Conservation (phyloP, 2,888 invertebrate species). For the Cephus pygmeus region DNA sequence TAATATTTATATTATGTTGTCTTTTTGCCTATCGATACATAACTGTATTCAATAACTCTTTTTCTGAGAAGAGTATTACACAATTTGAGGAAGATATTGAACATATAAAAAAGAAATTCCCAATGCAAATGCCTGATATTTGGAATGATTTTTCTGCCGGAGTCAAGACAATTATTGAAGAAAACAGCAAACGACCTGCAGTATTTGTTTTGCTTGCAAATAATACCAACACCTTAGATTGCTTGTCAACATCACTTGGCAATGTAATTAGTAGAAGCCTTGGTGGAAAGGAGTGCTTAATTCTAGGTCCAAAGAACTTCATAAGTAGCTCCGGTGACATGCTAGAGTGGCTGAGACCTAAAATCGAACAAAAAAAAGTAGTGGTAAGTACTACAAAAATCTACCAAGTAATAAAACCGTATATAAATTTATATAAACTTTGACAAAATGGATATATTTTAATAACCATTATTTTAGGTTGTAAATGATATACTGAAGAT, state of each 20-base stretch:
- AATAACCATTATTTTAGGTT: slow-evolving; percentile 37
- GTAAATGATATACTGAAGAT: slow-evolving; percentile 51
- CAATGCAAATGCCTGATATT: slow-evolving; percentile 54
- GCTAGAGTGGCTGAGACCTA: slow-evolving; percentile 42
- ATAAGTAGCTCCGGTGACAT: slow-evolving; percentile 58
- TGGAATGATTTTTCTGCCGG: slow-evolving; percentile 59
- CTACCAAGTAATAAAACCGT: not conserved
- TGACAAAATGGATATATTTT: not conserved
- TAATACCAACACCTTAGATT: slow-evolving; percentile 40
- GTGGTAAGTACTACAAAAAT: slow-evolving; percentile 45
- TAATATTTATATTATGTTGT: rapidly evolving
- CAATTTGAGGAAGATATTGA: not conserved
- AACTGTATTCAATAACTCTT: not conserved
- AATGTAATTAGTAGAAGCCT: slow-evolving; percentile 52
- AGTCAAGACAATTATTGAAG: slow-evolving; percentile 49
- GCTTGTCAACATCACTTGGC: slow-evolving; percentile 58
- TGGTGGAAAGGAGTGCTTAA: slow-evolving; percentile 38
- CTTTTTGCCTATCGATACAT: rapidly evolving
- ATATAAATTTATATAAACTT: not conserved
- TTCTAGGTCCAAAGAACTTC: slow-evolving; percentile 61
- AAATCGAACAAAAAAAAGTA: slow-evolving; percentile 38
- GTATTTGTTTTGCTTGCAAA: slow-evolving; percentile 64
- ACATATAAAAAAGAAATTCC: slow-evolving; percentile 36
- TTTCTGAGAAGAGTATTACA: not conserved
- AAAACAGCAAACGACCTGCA: slow-evolving; percentile 52